phyloP scores from a whole-genome alignment of 2,113 vertebrate genomes.

The Myotis yumanensis region DNA sequence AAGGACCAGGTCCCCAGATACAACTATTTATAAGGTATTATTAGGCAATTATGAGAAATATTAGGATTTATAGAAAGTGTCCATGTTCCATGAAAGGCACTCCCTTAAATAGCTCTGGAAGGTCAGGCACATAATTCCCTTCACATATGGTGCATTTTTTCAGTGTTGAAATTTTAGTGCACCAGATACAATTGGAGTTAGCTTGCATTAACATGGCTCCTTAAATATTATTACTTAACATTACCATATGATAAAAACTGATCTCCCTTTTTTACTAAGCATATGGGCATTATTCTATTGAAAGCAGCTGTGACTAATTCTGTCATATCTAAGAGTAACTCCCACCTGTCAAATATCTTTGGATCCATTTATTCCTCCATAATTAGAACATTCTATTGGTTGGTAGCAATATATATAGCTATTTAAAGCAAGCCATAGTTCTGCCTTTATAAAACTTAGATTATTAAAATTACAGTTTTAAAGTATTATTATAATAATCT shows the following conservation, averaged over 20 bases:
- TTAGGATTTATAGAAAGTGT: conserved; percentile 19
- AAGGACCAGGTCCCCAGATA: neutral
- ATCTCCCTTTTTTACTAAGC: conserved; percentile 67
- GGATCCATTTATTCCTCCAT: conserved; percentile 42
- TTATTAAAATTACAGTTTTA: conserved; percentile 45
- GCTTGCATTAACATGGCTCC: conserved; percentile 63
- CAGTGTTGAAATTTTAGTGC: conserved; percentile 61
- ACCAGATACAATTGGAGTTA: conserved; percentile 67
- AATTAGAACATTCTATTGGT: conserved; percentile 52
- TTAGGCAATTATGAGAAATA: conserved; percentile 42
- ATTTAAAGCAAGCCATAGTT: conserved; percentile 44
- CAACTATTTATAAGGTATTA: neutral
- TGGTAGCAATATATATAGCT: neutral
- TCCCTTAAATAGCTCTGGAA: neutral
- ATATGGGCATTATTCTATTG: conserved; percentile 42
- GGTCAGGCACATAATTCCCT: conserved; percentile 37
- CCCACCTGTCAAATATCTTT: conserved; percentile 71
- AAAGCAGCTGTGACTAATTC: conserved; percentile 75
- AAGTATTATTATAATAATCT: conserved; percentile 11
- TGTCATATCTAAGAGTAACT: conserved; percentile 68
- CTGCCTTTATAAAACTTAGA: neutral
- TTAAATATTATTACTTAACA: conserved; percentile 67
- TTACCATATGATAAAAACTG: conserved; percentile 63
- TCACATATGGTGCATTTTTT: conserved; percentile 61
- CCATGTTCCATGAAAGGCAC: neutral